These are phyloP conservation scores for Plemyria rubiginata DNA, from an alignment of 2,888 invertebrate species.

Conservation along the genomic window DNA sequence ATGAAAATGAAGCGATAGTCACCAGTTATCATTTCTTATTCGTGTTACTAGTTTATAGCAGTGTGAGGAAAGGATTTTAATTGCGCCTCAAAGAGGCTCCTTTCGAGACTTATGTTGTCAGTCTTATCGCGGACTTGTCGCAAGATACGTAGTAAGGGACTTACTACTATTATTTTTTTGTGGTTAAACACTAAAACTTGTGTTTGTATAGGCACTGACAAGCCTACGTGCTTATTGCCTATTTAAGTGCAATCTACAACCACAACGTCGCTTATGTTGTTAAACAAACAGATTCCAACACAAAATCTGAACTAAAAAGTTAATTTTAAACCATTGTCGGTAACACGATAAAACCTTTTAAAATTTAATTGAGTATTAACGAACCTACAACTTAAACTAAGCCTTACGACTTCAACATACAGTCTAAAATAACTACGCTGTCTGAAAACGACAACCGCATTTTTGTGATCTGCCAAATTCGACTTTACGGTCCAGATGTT, in stretches of 20 bases:
- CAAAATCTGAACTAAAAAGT: constrained; percentile 17
- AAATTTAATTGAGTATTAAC: constrained; percentile 32
- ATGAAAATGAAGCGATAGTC: no score
- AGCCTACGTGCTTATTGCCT: neutral
- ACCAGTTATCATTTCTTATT: no score
- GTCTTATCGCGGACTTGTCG: no score
- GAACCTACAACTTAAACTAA: neutral
- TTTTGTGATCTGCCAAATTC: constrained; percentile 6
- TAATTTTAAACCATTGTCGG: constrained; percentile 28
- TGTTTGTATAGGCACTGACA: no score
- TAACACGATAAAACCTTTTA: constrained; percentile 14
- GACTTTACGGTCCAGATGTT: neutral
- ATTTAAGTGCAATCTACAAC: neutral
- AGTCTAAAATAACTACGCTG: neutral
- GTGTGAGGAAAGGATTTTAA: no score
- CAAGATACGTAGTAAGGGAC: no score
- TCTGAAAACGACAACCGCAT: neutral
- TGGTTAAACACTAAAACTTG: no score
- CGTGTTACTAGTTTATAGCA: no score
- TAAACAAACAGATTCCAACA: constrained; percentile 1
- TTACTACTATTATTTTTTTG: no score
- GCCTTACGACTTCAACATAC: constrained; percentile 4
- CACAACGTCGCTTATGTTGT: neutral
- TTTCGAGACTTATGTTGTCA: no score
- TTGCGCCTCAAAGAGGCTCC: no score